Percentiles rank a stretch among this genome's conserved stretches.
These are phyloP conservation scores for Euzophera pinguis DNA, from an alignment of 2,888 invertebrate species.

Conservation along the genomic window DNA sequence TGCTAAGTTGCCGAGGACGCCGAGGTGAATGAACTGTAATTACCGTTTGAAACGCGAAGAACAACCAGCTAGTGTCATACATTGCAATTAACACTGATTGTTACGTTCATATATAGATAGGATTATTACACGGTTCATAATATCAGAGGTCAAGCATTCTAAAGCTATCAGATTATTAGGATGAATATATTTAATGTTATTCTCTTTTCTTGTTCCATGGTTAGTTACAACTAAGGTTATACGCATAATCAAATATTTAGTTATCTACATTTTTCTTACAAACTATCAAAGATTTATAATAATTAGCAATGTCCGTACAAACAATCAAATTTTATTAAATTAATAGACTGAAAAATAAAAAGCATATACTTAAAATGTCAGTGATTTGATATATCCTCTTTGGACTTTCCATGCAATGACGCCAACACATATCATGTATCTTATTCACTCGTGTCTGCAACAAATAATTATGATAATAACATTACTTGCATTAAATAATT, in stretches of 20 bases:
- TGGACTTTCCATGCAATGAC: too few relatives aligned
- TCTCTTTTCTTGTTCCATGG: too few relatives aligned
- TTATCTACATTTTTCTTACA: too few relatives aligned
- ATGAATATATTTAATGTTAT: neutral
- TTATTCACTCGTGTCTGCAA: neutral
- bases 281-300: too few relatives aligned
- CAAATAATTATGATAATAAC: neutral
- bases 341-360: too few relatives aligned
- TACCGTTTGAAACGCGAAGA: conserved; percentile 36
- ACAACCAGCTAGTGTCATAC: conserved; percentile 14
- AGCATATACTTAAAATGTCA: too few relatives aligned
- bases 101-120: conserved; percentile 2
- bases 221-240: too few relatives aligned
- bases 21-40: conserved; percentile 55
- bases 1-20: conserved; percentile 17
- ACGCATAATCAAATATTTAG: too few relatives aligned
- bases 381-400: too few relatives aligned
- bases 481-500: neutral
- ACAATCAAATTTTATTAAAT: too few relatives aligned
- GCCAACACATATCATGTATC: too few relatives aligned
- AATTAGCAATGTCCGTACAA: too few relatives aligned
- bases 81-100: conserved; percentile 18
- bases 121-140: neutral
- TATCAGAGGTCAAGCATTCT: neutral
- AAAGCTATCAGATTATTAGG: neutral